Percentiles rank a stretch among this genome's conserved stretches.
Evolutionary conservation across 2,888 invertebrate genomes (phyloP).

Genomic region (Nemurella pictetii): DNA sequence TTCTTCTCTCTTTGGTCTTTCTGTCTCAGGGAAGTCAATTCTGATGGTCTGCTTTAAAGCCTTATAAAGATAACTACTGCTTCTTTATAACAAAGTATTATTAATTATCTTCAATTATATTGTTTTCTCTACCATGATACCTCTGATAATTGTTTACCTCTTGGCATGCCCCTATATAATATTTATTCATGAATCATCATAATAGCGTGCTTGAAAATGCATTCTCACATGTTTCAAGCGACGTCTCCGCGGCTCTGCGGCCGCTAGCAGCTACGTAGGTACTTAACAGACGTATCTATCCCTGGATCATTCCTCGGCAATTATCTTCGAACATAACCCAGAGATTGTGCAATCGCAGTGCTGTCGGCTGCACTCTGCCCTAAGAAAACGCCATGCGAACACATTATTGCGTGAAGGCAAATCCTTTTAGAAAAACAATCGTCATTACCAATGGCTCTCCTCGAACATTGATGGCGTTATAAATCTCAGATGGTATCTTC

Average conservation of each 20-base stretch:
- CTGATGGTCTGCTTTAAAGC: not conserved
- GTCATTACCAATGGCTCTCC: conserved; percentile 1
- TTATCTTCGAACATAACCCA: not conserved
- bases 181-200: conserved; percentile 19
- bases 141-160: conserved; percentile 16
- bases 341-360: not conserved
- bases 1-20: not conserved
- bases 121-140: conserved; percentile 28
- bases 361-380: not conserved
- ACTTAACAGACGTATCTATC: not conserved
- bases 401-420: not conserved
- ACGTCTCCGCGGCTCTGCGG: not conserved
- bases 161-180: conserved; percentile 13
- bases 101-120: conserved; percentile 30
- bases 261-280: not conserved
- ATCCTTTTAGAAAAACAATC: conserved; percentile 26
- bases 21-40: conserved; percentile 16
- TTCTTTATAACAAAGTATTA: conserved; percentile 11
- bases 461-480: not conserved
- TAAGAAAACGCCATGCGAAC: not conserved
- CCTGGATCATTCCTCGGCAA: not conserved
- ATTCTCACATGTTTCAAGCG: not conserved
- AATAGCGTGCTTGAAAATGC: not conserved
- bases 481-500: conserved; percentile 11
- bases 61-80: conserved; percentile 18